phyloP scores from a whole-genome alignment of 2,888 invertebrate species.

The Oligia strigilis region DNA sequence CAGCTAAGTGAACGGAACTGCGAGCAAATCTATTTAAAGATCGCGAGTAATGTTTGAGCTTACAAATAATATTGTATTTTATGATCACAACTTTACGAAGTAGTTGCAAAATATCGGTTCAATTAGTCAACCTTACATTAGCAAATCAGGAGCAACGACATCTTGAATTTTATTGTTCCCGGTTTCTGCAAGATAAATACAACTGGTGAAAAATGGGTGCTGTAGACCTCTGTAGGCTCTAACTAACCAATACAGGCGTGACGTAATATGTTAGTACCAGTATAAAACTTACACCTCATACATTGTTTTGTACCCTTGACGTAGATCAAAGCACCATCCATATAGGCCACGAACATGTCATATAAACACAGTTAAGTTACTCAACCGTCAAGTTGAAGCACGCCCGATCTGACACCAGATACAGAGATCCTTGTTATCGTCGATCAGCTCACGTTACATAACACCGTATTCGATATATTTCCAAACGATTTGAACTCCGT shows the following conservation, averaged over 20 bases:
- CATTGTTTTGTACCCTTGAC: slow-evolving; percentile 30
- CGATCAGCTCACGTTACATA: slow-evolving; percentile 56
- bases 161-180: neutral
- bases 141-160: neutral
- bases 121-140: neutral
- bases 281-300: neutral
- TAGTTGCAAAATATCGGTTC: slow-evolving; percentile 8
- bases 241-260: neutral
- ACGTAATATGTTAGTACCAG: neutral
- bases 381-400: slow-evolving; percentile 63
- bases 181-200: neutral
- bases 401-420: slow-evolving; percentile 65
- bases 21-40: slow-evolving; percentile 27
- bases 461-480: slow-evolving; percentile 45
- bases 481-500: slow-evolving; percentile 43
- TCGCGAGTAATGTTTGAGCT: slow-evolving; percentile 14
- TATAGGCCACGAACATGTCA: slow-evolving; percentile 66
- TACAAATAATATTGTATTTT: slow-evolving; percentile 38
- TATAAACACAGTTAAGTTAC: slow-evolving; percentile 61
- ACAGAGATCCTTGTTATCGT: slow-evolving; percentile 67
- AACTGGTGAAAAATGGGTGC: neutral
- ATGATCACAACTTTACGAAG: slow-evolving; percentile 12
- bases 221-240: neutral
- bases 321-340: slow-evolving; percentile 37
- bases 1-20: slow-evolving; percentile 37